Evolutionary conservation across 2,797 vertebrate species (phyloP).

Genomic region (Okamejei kenojei): DNA sequence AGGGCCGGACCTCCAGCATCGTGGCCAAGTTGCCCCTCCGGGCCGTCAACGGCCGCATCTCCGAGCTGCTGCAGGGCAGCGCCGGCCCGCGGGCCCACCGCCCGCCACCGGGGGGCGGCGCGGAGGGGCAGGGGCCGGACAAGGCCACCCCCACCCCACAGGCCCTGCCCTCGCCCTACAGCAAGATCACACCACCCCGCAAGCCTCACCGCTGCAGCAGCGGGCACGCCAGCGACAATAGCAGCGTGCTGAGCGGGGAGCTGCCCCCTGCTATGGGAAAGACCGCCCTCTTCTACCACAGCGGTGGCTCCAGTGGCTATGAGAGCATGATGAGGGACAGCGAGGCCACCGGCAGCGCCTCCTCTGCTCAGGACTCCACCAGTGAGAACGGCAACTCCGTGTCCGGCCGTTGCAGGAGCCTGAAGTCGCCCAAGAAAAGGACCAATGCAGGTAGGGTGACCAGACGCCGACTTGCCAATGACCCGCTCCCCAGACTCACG

Average conservation of each 20-base stretch:
- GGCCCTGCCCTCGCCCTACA: conserved; percentile 84
- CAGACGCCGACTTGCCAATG: too few species aligned
- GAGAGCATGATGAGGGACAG: conserved; percentile 92
- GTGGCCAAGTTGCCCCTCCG: conserved; percentile 74
- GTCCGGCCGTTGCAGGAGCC: conserved; percentile 61
- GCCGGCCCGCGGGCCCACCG: neutral
- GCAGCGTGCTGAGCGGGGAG: conserved; percentile 82
- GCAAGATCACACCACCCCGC: conserved; percentile 81
- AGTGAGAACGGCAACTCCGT: conserved; percentile 78
- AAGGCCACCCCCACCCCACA: conserved; percentile 57
- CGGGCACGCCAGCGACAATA: conserved; percentile 82
- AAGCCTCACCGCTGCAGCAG: conserved; percentile 76
- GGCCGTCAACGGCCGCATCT: conserved; percentile 78
- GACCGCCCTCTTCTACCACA: conserved; percentile 86
- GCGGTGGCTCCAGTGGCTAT: conserved; percentile 86
- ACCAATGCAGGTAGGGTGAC: conserved; percentile 67
- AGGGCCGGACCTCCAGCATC: conserved; percentile 65
- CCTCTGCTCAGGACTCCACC: conserved; percentile 80
- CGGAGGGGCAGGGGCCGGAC: conserved; percentile 55
- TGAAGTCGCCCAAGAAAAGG: conserved; percentile 73
- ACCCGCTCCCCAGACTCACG: too few species aligned
- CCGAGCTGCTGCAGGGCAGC: conserved; percentile 73
- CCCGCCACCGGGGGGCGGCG: conserved; percentile 49
- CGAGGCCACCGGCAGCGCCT: conserved; percentile 77
- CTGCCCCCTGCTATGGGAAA: conserved; percentile 95